These are phyloP conservation scores for Acinonyx jubatus DNA, from an alignment of 2,113 vertebrate species.

Conservation along the genomic window DNA sequence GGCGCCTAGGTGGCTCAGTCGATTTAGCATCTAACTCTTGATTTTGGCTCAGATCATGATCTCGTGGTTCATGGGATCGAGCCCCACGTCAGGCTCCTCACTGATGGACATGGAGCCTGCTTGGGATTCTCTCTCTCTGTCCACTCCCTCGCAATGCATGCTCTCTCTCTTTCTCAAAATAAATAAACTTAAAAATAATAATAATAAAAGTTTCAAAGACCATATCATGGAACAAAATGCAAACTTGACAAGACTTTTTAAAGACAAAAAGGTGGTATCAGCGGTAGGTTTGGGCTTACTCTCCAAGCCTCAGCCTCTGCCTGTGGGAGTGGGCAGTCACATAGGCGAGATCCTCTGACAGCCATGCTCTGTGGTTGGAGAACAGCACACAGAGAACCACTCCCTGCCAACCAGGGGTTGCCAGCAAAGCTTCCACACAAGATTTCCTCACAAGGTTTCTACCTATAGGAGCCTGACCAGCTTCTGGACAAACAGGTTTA, in stretches of 20 bases:
- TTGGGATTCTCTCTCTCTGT: too few species aligned
- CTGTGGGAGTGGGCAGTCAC: too few species aligned
- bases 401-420: neutral
- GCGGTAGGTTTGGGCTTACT: neutral
- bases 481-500: conserved; percentile 32
- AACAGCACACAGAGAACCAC: neutral
- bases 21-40: too few species aligned
- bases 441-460: neutral
- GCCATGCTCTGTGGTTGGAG: neutral
- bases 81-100: too few species aligned
- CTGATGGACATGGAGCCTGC: too few species aligned
- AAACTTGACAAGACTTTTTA: neutral
- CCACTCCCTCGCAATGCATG: too few species aligned
- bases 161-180: too few species aligned
- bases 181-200: too few species aligned
- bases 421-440: neutral
- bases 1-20: too few species aligned
- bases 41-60: too few species aligned
- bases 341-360: neutral
- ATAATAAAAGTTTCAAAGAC: neutral
- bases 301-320: neutral
- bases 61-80: too few species aligned
- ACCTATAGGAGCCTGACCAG: neutral
- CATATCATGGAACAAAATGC: neutral
- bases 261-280: neutral